phyloP scores from a whole-genome alignment of 2,888 invertebrate species.

The Napeogenes sylphis region DNA sequence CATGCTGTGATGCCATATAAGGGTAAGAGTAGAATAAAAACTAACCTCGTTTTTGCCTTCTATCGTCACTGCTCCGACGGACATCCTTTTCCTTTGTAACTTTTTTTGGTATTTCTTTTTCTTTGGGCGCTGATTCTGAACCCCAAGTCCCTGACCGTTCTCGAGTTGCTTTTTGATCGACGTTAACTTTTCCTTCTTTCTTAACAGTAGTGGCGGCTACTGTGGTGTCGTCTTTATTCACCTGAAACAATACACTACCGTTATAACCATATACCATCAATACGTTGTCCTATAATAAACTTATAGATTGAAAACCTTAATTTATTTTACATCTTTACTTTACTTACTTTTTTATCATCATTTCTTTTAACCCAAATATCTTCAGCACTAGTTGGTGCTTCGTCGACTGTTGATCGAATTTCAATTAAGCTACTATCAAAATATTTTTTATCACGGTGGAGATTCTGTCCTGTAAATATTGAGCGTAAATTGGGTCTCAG shows the following conservation, averaged over 20 bases:
- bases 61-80: slow-evolving; percentile 56
- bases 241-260: slow-evolving; percentile 35
- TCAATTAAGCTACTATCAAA: slow-evolving; percentile 90
- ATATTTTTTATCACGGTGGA: slow-evolving; percentile 87
- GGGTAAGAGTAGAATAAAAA: slow-evolving; percentile 8
- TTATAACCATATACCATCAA: neutral
- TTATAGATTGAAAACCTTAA: neutral
- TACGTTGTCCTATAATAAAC: no score
- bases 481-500: slow-evolving; percentile 79
- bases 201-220: slow-evolving; percentile 16
- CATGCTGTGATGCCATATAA: no score
- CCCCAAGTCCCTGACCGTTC: slow-evolving; percentile 82
- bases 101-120: slow-evolving; percentile 48
- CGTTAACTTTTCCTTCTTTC: slow-evolving; percentile 10
- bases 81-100: slow-evolving; percentile 50
- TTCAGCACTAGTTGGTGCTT: slow-evolving; percentile 79
- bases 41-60: slow-evolving; percentile 64
- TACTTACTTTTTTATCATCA: slow-evolving; percentile 78
- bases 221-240: slow-evolving; percentile 16
- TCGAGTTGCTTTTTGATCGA: slow-evolving; percentile 46
- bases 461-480: slow-evolving; percentile 76
- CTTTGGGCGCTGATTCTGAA: slow-evolving; percentile 52
- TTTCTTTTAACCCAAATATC: slow-evolving; percentile 84
- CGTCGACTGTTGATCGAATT: slow-evolving; percentile 85
- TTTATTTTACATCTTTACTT: neutral